Evolutionary conservation across 2,888 invertebrate species (phyloP).

Genomic region (Cryptosula pallasiana): DNA sequence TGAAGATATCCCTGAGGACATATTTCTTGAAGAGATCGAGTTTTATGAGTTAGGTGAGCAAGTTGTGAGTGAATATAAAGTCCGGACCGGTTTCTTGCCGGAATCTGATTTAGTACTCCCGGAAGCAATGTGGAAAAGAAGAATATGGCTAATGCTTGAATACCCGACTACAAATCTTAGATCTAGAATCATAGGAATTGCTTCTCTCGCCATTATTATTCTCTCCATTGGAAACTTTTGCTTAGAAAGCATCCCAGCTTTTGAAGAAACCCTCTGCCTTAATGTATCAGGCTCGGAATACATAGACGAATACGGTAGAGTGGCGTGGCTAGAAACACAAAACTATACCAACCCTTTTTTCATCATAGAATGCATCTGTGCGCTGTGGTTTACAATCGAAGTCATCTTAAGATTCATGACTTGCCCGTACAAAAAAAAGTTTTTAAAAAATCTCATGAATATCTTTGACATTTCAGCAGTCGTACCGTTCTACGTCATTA

Average conservation of each 20-base stretch:
- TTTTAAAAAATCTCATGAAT: constrained; percentile 43
- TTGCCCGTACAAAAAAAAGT: constrained; percentile 40
- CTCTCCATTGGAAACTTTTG: constrained; percentile 55
- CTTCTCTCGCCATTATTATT: constrained; percentile 54
- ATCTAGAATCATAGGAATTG: constrained; percentile 52
- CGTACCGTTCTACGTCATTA: constrained; percentile 45
- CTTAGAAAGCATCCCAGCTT: constrained; percentile 55
- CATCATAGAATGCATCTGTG: constrained; percentile 46
- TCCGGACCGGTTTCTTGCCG: constrained; percentile 51
- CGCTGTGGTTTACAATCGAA: constrained; percentile 51
- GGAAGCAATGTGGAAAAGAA: constrained; percentile 34
- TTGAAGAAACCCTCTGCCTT: constrained; percentile 38
- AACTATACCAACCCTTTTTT: constrained; percentile 43
- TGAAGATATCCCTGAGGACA: constrained; percentile 54
- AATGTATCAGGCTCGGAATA: constrained; percentile 30
- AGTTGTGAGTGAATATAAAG: constrained; percentile 51
- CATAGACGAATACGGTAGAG: not conserved
- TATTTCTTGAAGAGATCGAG: constrained; percentile 54
- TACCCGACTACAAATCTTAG: constrained; percentile 52
- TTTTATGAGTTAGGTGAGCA: constrained; percentile 55
- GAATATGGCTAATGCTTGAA: constrained; percentile 54
- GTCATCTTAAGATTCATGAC: constrained; percentile 39
- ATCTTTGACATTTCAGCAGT: constrained; percentile 50
- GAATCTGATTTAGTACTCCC: constrained; percentile 44
- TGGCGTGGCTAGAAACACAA: constrained; percentile 26